A percentile compares a stretch with the other conserved stretches of the same genome.
Conservation (phyloP, 2,888 invertebrate genomes). For the Limulus polyphemus region DNA sequence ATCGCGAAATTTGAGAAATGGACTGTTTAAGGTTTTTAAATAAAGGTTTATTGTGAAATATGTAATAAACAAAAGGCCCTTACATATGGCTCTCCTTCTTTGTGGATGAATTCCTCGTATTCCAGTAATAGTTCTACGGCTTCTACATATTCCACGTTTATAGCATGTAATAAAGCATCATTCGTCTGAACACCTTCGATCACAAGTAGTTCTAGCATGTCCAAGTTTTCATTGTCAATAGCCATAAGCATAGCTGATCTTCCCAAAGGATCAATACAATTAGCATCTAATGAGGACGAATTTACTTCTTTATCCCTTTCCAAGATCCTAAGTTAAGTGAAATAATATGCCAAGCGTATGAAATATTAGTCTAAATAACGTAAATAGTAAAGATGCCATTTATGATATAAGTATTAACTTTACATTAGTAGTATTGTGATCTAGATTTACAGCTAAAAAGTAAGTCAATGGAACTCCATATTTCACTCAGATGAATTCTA, state of each 20-base stretch:
- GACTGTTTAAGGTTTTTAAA: too few species aligned
- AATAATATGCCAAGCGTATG: too few species aligned
- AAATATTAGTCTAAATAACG: too few species aligned
- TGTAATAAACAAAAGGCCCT: background rate
- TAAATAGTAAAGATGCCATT: background rate
- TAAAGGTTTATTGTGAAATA: too few species aligned
- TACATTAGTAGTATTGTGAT: too few species aligned
- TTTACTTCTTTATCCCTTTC: slow-evolving; percentile 30
- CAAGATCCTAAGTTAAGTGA: slow-evolving; percentile 47
- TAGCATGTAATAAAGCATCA: slow-evolving; percentile 78
- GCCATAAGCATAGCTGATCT: slow-evolving; percentile 76
- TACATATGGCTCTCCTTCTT: slow-evolving; percentile 46
- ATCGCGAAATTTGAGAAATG: too few species aligned
- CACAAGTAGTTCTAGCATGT: slow-evolving; percentile 59
- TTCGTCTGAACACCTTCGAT: slow-evolving; percentile 54
- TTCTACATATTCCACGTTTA: slow-evolving; percentile 89
- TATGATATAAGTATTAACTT: background rate
- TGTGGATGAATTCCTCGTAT: slow-evolving; percentile 71
- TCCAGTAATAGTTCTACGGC: slow-evolving; percentile 83
- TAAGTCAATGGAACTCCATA: too few species aligned
- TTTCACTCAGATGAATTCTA: too few species aligned
- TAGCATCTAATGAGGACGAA: slow-evolving; percentile 47
- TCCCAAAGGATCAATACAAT: slow-evolving; percentile 86
- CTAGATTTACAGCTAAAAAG: too few species aligned
- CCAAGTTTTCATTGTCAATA: slow-evolving; percentile 88